Percentiles rank a stretch among this genome's conserved stretches.
phyloP scores from a whole-genome alignment of 2,888 invertebrate genomes.

The Hecatera dysodea region DNA sequence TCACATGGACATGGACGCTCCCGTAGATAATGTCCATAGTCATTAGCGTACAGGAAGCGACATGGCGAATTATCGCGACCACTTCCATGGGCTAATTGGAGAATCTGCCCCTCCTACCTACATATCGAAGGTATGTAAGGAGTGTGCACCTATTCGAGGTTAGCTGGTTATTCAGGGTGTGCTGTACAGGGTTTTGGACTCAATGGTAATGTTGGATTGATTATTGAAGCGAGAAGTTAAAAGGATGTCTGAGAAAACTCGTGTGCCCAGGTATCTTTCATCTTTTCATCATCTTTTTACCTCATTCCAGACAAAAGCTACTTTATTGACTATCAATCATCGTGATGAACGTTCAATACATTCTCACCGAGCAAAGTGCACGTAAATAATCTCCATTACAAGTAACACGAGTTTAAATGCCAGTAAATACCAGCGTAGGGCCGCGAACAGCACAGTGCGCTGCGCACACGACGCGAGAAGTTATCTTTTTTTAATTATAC shows the following conservation, averaged over 20 bases:
- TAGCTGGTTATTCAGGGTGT: conserved; percentile 29
- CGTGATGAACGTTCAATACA: conserved; percentile 34
- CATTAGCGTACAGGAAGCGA: conserved; percentile 73
- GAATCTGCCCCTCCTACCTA: conserved; percentile 54
- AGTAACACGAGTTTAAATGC: conserved; percentile 67
- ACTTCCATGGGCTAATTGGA: conserved; percentile 68
- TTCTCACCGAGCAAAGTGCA: conserved; percentile 18
- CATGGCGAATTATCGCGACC: conserved; percentile 66
- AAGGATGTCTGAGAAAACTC: background rate
- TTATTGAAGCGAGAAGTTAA: background rate
- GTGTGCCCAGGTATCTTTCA: no score
- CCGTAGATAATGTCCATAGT: conserved; percentile 65
- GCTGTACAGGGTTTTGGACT: conserved; percentile 7
- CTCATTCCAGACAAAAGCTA: conserved; percentile 2
- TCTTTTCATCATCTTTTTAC: no score
- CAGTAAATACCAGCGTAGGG: conserved; percentile 64
- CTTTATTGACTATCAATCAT: conserved; percentile 24
- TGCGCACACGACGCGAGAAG: conserved; percentile 66
- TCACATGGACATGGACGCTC: conserved; percentile 58
- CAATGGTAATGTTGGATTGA: background rate
- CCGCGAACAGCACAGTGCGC: conserved; percentile 47
- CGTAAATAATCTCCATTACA: conserved; percentile 68
- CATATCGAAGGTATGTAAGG: conserved; percentile 18
- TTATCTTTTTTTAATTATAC: conserved; percentile 77
- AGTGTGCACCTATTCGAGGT: conserved; percentile 33